These are phyloP conservation scores for Cantharis rustica DNA, from an alignment of 2,888 invertebrate genomes.

Conservation along the genomic window DNA sequence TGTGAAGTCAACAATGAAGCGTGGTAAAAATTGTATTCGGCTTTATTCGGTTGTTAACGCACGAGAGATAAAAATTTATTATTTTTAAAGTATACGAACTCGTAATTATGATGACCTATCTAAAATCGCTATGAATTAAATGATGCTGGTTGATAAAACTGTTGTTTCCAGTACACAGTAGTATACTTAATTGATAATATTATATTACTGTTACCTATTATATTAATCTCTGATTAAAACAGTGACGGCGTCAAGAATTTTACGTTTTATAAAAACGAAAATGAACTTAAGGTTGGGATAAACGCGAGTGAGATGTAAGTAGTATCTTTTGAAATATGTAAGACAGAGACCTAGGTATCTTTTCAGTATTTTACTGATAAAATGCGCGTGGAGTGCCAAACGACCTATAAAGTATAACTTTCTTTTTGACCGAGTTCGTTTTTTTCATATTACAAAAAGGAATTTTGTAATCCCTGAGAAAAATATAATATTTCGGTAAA, in stretches of 20 bases:
- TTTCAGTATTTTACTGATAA: no score
- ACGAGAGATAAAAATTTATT: background rate
- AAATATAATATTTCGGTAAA: no score
- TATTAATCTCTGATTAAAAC: background rate
- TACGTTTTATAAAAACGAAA: no score
- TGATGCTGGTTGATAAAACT: background rate
- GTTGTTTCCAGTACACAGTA: background rate
- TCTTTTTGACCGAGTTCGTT: no score
- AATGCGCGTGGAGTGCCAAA: no score
- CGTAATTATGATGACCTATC: background rate
- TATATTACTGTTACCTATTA: background rate
- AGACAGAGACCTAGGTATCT: no score
- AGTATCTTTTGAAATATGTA: no score
- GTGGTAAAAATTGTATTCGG: background rate
- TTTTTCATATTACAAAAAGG: no score
- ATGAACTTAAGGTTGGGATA: no score
- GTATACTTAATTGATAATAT: background rate
- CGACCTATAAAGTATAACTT: no score
- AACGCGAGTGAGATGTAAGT: no score
- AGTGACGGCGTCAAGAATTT: background rate
- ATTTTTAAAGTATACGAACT: background rate
- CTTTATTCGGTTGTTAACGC: background rate
- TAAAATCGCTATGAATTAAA: background rate
- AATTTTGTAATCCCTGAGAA: no score
- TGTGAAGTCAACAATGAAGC: background rate